phyloP scores from a whole-genome alignment of 1,140 invertebrate species.

The Sweltsa coloradensis region DNA sequence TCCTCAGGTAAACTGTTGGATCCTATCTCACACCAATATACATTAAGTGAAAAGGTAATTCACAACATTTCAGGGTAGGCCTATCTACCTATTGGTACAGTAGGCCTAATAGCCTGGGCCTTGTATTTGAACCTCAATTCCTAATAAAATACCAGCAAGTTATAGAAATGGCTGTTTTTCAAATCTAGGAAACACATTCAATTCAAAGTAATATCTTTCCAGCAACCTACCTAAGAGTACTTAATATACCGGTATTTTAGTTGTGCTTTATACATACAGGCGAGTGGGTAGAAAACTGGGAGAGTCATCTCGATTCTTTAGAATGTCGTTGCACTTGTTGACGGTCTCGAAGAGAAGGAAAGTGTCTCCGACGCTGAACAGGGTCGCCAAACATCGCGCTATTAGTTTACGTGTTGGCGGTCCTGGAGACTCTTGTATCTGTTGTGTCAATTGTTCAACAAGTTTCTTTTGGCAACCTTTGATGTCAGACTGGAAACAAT shows the following conservation, averaged over 20 bases:
- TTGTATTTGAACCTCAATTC: too few species aligned
- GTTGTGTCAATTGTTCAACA: constrained; percentile 80
- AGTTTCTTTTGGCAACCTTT: constrained; percentile 94
- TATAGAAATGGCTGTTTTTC: too few species aligned
- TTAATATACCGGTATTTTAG: neutral
- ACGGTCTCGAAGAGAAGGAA: constrained; percentile 95
- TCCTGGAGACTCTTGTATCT: constrained; percentile 80
- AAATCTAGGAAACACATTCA: too few species aligned
- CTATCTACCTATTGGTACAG: too few species aligned
- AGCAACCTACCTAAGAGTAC: too few species aligned
- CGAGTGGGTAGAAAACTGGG: constrained; percentile 85
- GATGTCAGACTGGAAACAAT: constrained; percentile 91
- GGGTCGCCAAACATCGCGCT: constrained; percentile 80
- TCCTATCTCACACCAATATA: too few species aligned
- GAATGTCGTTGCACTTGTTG: constrained; percentile 95
- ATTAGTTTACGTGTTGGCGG: constrained; percentile 88
- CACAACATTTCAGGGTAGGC: too few species aligned
- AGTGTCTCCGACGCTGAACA: constrained; percentile 96
- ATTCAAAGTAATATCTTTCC: too few species aligned
- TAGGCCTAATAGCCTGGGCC: too few species aligned
- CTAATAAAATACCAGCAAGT: too few species aligned
- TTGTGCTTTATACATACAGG: constrained; percentile 61
- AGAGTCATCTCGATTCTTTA: constrained; percentile 96
- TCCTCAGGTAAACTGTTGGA: too few species aligned
- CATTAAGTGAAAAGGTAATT: too few species aligned